Evolutionary conservation across 2,797 vertebrate genomes (phyloP), one percentile per base, ranked within the genome.

Genomic region (Coregonus suidteri): DNA sequence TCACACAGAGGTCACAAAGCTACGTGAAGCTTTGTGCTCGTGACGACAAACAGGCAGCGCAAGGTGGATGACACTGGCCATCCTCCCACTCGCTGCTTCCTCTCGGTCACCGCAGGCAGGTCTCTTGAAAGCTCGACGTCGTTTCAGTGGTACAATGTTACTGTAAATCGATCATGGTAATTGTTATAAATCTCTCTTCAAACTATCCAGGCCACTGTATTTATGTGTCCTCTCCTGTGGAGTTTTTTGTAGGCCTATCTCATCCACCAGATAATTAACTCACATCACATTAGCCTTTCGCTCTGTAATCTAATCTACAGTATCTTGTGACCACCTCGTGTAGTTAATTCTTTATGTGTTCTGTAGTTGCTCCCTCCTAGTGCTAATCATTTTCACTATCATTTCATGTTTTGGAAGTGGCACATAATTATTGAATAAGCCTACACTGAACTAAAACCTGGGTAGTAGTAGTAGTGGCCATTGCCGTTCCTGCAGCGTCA

Each of bases 1-100:
- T 78, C 73, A 53, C 53, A 73, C 79, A 87, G 83, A 88, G 87
- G 90, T 86, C 86, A 86, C 41, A 69, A 78, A 16, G n/a, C 69
- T 31, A 31, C 54, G 64, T 41, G 37, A 52, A 71, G 41, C 41
- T 25, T 52, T 71, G 53, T 6, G 41, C 54, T 62, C 16, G 3
- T 41, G 73, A 64, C 68, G 41, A 20, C 68, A 25, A 34, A 54
- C 37, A 34, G 25, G 71, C 13, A 54, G 25, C 34, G n/a, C 11
- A 3, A 70, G 41, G 69, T 25, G 20, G 69, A 25, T 54, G 25
- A 72, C 71, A 30, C 20, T 54, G 52, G 4, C 71, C 71, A 18
- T 69, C 52, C 30, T 54, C 52, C 9, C 65, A 34, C 25, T 16
- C 52, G 13, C 52, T 7, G 71, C 71, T 30, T 13, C 20, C 51